phyloP scores from a whole-genome alignment of 2,888 invertebrate genomes.

The Macrosoma leucophasiata region DNA sequence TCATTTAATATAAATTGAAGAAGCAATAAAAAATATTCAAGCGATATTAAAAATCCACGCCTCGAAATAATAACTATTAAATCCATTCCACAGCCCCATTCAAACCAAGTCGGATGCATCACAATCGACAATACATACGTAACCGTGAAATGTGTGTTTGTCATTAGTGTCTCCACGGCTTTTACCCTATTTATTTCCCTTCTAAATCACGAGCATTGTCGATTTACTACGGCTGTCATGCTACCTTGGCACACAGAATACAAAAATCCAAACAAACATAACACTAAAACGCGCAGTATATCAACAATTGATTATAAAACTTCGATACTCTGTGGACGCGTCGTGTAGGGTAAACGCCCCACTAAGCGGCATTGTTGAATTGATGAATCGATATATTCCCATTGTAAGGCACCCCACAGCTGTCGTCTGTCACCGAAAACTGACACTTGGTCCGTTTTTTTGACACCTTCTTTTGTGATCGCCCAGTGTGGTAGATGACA shows the following conservation, averaged over 20 bases:
- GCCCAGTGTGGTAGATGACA: slow-evolving; percentile 50
- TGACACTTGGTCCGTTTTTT: slow-evolving; percentile 67
- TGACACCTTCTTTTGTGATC: slow-evolving; percentile 58
- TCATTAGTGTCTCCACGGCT: slow-evolving; percentile 63
- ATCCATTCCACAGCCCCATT: no score
- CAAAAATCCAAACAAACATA: slow-evolving; percentile 15
- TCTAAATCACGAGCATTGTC: slow-evolving; percentile 66
- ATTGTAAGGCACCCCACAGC: slow-evolving; percentile 64
- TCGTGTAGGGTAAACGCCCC: slow-evolving; percentile 49
- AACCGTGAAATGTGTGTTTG: slow-evolving; percentile 70
- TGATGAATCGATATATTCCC: slow-evolving; percentile 63
- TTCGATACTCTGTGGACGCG: slow-evolving; percentile 37
- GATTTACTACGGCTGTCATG: slow-evolving; percentile 59
- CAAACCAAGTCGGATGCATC: slow-evolving; percentile 51
- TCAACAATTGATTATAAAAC: slow-evolving; percentile 16
- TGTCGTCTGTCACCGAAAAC: slow-evolving; percentile 66
- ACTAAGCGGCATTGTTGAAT: slow-evolving; percentile 51
- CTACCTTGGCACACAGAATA: slow-evolving; percentile 36
- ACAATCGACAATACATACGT: slow-evolving; percentile 47
- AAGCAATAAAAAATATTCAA: no score
- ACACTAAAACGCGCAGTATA: slow-evolving; percentile 27
- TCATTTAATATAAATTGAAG: no score
- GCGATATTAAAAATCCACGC: no score
- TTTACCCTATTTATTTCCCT: slow-evolving; percentile 66
- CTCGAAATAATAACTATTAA: no score